These are phyloP conservation scores for Scaptomyza polygonia DNA, from an alignment of 2,888 invertebrate genomes.

Conservation along the genomic window DNA sequence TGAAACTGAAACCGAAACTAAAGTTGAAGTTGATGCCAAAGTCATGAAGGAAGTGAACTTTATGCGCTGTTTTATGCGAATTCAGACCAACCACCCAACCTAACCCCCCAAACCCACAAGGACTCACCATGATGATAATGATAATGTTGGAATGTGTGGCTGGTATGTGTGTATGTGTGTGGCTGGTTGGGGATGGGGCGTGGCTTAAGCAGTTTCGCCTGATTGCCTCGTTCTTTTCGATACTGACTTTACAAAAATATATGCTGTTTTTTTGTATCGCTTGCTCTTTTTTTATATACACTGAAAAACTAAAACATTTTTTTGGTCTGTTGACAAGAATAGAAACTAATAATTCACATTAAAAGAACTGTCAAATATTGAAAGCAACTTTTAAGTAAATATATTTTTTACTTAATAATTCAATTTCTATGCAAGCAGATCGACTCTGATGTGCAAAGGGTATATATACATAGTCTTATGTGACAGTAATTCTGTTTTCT, in stretches of 20 bases:
- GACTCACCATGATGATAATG: constrained; percentile 51
- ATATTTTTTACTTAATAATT: neutral
- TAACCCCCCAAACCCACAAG: neutral
- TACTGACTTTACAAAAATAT: constrained; percentile 57
- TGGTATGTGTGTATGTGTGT: constrained; percentile 18
- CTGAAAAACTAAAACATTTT: neutral
- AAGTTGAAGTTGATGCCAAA: constrained; percentile 18
- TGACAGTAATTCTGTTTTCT: neutral
- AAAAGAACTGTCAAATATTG: no score
- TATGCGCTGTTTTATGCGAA: constrained; percentile 51
- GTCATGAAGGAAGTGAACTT: constrained; percentile 39
- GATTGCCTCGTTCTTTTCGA: constrained; percentile 43
- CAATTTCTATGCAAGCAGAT: neutral
- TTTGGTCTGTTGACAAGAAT: neutral
- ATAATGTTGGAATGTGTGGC: constrained; percentile 37
- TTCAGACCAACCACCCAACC: constrained; percentile 2
- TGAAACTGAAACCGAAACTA: constrained; percentile 31
- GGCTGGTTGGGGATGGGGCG: constrained; percentile 25
- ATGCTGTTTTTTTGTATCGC: neutral
- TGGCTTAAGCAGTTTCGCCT: constrained; percentile 59
- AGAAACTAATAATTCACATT: no score
- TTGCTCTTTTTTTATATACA: neutral
- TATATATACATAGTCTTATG: no score
- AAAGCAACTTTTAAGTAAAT: neutral
- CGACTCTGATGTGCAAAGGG: neutral